Evolutionary conservation across 2,113 vertebrate species (phyloP).

Genomic region (Ceyx melanurus): DNA sequence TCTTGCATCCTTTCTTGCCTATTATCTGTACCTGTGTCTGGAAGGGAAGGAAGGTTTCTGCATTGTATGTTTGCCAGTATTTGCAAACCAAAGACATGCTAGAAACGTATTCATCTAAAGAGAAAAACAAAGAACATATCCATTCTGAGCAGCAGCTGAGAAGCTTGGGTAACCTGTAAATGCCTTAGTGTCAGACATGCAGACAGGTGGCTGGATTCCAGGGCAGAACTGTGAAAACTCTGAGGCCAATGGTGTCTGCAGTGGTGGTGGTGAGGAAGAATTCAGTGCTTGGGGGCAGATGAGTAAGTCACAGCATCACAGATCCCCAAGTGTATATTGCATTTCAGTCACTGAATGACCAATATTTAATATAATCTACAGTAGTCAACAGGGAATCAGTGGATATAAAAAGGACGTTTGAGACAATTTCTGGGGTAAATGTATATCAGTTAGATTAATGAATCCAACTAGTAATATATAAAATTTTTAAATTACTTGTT

Average conservation of each 20-base stretch:
- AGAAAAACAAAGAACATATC: not conserved
- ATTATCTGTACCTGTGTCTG: not conserved
- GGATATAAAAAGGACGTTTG: not conserved
- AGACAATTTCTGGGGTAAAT: not conserved
- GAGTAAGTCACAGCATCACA: not conserved
- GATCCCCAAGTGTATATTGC: not conserved
- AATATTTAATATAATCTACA: not conserved
- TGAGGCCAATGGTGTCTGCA: not conserved
- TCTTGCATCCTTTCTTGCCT: not conserved
- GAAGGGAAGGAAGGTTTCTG: not conserved
- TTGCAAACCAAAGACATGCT: not conserved
- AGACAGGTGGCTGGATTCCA: not conserved
- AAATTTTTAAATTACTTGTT: not conserved
- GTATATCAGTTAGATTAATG: not conserved
- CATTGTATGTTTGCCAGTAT: accelerated
- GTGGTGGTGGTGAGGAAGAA: not conserved
- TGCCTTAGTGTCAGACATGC: not conserved
- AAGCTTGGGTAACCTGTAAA: not conserved
- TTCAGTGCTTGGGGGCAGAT: not conserved
- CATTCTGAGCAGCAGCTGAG: not conserved
- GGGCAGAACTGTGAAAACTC: not conserved
- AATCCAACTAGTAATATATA: not conserved
- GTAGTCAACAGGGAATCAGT: not conserved
- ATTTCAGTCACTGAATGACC: not conserved
- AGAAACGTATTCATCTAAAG: not conserved